phyloP scores from a whole-genome alignment of 2,113 vertebrate genomes.

The Cebidichthys violaceus region DNA sequence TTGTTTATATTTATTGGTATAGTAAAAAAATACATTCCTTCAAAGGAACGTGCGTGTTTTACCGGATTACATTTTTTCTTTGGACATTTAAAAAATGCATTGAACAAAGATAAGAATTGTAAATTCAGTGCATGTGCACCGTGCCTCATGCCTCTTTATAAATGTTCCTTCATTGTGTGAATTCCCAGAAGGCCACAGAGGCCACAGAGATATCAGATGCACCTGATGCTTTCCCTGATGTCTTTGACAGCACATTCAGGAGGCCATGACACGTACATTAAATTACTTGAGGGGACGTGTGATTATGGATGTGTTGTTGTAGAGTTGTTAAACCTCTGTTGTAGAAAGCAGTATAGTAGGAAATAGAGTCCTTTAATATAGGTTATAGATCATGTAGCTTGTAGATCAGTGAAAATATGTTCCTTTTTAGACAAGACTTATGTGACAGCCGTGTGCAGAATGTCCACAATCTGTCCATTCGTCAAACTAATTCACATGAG shows the following conservation, averaged over 20 bases:
- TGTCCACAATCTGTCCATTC: constrained; percentile 36
- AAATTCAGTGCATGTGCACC: not conserved
- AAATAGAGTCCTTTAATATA: not conserved
- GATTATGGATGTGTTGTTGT: constrained; percentile 10
- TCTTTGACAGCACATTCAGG: not conserved
- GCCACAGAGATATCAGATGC: not conserved
- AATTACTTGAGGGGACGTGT: not conserved
- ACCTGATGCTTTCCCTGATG: not conserved
- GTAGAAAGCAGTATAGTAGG: not conserved
- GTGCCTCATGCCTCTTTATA: not conserved
- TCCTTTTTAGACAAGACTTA: constrained; percentile 20
- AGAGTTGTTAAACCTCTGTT: constrained; percentile 1
- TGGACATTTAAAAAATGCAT: not conserved
- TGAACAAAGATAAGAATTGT: not conserved
- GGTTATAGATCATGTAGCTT: not conserved
- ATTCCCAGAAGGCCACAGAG: not conserved
- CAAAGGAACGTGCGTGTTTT: not conserved
- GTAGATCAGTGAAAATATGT: constrained; percentile 8
- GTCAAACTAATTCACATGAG: constrained; percentile 48
- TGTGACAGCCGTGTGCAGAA: constrained; percentile 9
- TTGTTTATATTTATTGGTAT: too few relatives aligned
- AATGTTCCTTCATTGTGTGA: not conserved
- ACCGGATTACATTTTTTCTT: not conserved
- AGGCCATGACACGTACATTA: not conserved
- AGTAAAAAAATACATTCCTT: too few relatives aligned